These are phyloP conservation scores for Conopomorpha cramerella DNA, from an alignment of 1,140 invertebrate genomes.

Conservation along the genomic window DNA sequence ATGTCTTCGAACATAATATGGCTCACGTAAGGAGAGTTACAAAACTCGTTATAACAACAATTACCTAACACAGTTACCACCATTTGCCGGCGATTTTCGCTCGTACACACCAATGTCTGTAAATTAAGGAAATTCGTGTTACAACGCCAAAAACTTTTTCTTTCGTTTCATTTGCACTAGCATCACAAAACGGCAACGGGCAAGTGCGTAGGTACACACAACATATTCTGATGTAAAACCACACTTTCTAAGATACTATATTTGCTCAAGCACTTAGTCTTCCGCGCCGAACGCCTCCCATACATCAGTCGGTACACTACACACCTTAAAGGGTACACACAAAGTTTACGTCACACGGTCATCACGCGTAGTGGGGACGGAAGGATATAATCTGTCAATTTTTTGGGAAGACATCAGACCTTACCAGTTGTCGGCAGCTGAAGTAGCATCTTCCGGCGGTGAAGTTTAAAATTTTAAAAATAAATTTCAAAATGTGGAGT, in stretches of 20 bases:
- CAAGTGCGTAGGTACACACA: conserved; percentile 26
- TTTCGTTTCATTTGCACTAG: conserved; percentile 49
- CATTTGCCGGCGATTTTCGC: too few species aligned
- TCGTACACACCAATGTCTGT: too few species aligned
- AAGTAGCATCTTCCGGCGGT: conserved; percentile 11
- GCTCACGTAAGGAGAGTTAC: too few species aligned
- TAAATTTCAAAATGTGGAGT: conserved; percentile 50
- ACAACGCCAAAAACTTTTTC: too few species aligned
- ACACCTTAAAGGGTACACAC: conserved; percentile 29
- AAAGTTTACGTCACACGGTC: conserved; percentile 30
- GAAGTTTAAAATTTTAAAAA: conserved; percentile 2
- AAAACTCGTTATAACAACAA: too few species aligned
- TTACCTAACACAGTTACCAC: too few species aligned
- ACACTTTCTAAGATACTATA: conserved; percentile 55
- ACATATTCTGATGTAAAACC: conserved; percentile 34
- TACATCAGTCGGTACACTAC: conserved; percentile 30
- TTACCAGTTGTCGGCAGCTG: conserved; percentile 24
- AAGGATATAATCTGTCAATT: conserved; percentile 52
- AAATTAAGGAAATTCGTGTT: too few species aligned
- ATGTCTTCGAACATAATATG: too few species aligned
- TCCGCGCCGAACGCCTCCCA: conserved; percentile 15
- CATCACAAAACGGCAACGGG: conserved; percentile 28
- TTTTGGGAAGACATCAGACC: conserved; percentile 46
- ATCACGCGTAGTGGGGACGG: conserved; percentile 29
- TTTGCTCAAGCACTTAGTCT: conserved; percentile 56